These are phyloP conservation scores for Knipowitschia caucasica DNA, from an alignment of 2,797 vertebrate genomes.

Conservation along the genomic window DNA sequence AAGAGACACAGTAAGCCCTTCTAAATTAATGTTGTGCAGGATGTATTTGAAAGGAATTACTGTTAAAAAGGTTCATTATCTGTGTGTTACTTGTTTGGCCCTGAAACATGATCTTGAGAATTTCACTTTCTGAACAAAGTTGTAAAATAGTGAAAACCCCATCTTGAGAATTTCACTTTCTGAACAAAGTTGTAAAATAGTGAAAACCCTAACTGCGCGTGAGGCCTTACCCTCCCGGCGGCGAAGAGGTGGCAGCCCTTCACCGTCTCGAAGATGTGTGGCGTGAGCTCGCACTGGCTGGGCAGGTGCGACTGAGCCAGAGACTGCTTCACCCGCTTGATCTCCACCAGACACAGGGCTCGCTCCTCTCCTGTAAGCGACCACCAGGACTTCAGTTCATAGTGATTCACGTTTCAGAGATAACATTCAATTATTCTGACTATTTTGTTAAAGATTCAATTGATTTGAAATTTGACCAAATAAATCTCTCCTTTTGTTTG, in stretches of 20 bases:
- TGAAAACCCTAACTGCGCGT: too few species aligned
- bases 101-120: background rate
- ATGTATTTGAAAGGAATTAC: too few species aligned
- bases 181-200: background rate
- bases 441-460: too few species aligned
- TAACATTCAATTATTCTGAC: too few species aligned
- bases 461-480: too few species aligned
- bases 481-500: too few species aligned
- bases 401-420: too few species aligned
- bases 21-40: too few species aligned
- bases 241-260: slow-evolving; percentile 97
- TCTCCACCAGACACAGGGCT: slow-evolving; percentile 91
- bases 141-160: background rate
- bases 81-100: too few species aligned
- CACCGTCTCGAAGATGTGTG: slow-evolving; percentile 92
- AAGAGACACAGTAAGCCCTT: too few species aligned
- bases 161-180: background rate
- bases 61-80: too few species aligned
- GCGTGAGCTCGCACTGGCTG: slow-evolving; percentile 87
- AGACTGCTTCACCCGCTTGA: slow-evolving; percentile 96
- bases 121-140: background rate
- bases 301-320: slow-evolving; percentile 94
- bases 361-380: slow-evolving; percentile 86
- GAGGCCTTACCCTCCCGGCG: slow-evolving; percentile 87
- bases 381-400: slow-evolving; percentile 4